Conservation (phyloP, 2,797 vertebrate genomes). For the Cirrhinus mrigala region DNA sequence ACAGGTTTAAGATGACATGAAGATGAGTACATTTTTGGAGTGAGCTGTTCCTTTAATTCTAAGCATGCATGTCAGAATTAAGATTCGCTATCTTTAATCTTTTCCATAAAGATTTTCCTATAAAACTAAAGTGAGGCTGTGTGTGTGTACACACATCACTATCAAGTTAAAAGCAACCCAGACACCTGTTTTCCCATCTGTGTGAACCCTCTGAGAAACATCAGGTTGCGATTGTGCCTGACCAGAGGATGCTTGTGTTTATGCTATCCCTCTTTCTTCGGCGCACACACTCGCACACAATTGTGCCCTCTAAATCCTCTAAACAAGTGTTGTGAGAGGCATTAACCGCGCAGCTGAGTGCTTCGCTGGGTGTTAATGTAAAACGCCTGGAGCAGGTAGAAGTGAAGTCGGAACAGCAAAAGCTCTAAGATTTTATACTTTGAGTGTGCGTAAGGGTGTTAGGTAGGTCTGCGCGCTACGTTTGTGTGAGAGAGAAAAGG, state of each 20-base stretch:
- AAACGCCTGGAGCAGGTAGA: slow-evolving; percentile 33
- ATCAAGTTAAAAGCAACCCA: slow-evolving; percentile 45
- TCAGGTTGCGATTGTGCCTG: slow-evolving; percentile 43
- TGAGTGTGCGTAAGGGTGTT: slow-evolving; percentile 29
- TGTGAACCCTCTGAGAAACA: slow-evolving; percentile 53
- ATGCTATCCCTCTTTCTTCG: slow-evolving; percentile 16
- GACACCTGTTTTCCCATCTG: slow-evolving; percentile 61
- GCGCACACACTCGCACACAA: slow-evolving; percentile 6
- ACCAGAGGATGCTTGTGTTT: slow-evolving; percentile 40
- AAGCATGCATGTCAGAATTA: background rate
- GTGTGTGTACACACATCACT: background rate
- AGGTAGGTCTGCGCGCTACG: slow-evolving; percentile 58
- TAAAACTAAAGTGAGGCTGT: slow-evolving; percentile 8
- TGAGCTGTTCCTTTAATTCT: background rate
- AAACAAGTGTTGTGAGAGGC: slow-evolving; percentile 51
- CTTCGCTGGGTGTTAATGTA: slow-evolving; percentile 34
- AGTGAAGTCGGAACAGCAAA: slow-evolving; percentile 39
- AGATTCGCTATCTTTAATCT: background rate
- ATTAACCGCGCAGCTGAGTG: slow-evolving; percentile 45
- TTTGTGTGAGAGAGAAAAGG: slow-evolving; percentile 47
- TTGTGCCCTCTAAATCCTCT: slow-evolving; percentile 30
- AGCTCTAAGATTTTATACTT: slow-evolving; percentile 32
- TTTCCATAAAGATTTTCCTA: background rate
- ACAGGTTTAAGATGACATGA: background rate
- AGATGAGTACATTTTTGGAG: background rate